phyloP scores from a whole-genome alignment of 2,113 vertebrate genomes.

The Lepisosteus osseus region DNA sequence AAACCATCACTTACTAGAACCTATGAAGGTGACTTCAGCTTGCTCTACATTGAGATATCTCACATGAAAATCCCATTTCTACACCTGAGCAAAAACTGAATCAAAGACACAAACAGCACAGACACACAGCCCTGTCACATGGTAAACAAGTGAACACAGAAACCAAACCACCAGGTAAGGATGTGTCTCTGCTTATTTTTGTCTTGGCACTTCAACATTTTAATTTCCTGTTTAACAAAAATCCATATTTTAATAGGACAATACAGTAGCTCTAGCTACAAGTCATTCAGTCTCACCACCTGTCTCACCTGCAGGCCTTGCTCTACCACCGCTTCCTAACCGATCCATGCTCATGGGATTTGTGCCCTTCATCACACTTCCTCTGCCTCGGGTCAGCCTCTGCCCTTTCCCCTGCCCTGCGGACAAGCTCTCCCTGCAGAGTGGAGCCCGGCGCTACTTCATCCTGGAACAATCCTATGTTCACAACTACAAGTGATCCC shows the following conservation, averaged over 20 bases:
- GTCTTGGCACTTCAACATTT: too few species aligned
- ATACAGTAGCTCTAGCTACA: too few species aligned
- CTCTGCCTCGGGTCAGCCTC: conserved; percentile 40
- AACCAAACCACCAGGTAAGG: too few species aligned
- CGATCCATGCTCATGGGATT: conserved; percentile 38
- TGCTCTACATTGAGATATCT: too few species aligned
- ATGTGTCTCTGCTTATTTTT: too few species aligned
- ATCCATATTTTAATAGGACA: too few species aligned
- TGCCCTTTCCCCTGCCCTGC: conserved; percentile 36
- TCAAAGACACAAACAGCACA: not conserved
- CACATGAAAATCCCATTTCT: too few species aligned
- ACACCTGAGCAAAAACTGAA: too few species aligned
- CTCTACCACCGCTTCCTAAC: conserved; percentile 38
- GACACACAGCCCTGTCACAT: not conserved
- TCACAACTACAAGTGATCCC: conserved; percentile 47
- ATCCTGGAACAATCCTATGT: conserved; percentile 42
- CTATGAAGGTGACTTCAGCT: too few species aligned
- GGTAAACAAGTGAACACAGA: too few species aligned
- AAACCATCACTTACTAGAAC: too few species aligned
- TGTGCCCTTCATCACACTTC: conserved; percentile 45
- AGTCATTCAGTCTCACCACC: not conserved
- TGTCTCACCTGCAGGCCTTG: conserved; percentile 25
- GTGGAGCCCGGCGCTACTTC: conserved; percentile 40
- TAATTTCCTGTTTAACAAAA: too few species aligned
- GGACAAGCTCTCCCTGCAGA: conserved; percentile 26